Percentiles rank a stretch among this genome's conserved stretches.
Conservation (phyloP, 2,113 vertebrate genomes). For the Brachypteracias leptosomus region DNA sequence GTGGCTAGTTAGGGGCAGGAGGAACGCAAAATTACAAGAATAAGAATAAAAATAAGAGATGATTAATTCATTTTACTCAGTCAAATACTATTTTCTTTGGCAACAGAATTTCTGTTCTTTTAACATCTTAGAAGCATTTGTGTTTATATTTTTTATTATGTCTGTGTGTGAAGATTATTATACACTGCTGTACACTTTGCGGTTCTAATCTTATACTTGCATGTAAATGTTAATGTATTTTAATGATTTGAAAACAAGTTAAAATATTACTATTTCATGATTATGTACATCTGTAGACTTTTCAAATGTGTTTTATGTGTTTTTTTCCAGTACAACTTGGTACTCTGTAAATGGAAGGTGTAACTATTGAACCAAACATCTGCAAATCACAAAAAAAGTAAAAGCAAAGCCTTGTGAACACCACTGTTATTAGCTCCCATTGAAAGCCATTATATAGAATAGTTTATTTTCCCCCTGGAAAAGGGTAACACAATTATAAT, state of each 20-base stretch:
- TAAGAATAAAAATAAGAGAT: background rate
- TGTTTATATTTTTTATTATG: background rate
- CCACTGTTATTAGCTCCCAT: background rate
- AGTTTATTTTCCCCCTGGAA: background rate
- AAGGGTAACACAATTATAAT: background rate
- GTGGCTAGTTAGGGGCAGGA: background rate
- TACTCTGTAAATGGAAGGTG: background rate
- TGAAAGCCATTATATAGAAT: background rate
- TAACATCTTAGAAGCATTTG: background rate
- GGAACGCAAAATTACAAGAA: background rate
- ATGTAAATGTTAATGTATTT: background rate
- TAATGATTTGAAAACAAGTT: background rate
- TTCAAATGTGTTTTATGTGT: background rate
- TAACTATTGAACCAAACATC: background rate
- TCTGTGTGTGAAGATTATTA: background rate
- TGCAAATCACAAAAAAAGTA: background rate
- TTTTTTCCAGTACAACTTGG: background rate
- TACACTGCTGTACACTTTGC: background rate
- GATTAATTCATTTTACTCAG: background rate
- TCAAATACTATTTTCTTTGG: background rate
- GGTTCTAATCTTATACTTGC: background rate
- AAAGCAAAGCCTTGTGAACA: background rate
- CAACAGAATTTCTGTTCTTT: background rate
- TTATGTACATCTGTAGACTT: background rate
- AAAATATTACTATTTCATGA: background rate